Percentiles rank a stretch among this genome's conserved stretches.
Conservation (phyloP, 1,140 invertebrate genomes). For the Lucilia cuprina region DNA sequence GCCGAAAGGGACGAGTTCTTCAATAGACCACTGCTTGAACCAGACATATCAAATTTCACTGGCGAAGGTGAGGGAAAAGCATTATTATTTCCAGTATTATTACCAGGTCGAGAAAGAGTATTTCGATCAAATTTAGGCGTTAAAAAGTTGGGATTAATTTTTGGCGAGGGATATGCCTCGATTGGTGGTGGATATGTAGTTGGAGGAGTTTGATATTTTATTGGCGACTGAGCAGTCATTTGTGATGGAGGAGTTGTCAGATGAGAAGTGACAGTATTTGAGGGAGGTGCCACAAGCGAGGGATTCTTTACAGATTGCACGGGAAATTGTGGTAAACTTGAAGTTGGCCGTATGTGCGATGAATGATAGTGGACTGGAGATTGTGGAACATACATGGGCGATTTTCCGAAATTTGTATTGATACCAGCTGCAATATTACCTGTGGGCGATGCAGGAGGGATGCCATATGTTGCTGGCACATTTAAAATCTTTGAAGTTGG, state of each 20-base stretch:
- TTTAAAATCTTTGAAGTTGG: constrained; percentile 59
- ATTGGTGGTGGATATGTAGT: constrained; percentile 60
- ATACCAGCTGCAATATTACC: constrained; percentile 12
- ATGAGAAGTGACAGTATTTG: not conserved
- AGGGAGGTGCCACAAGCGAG: not conserved
- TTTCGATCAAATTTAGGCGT: constrained; percentile 58
- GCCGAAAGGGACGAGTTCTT: constrained; percentile 12
- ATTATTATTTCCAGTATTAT: constrained; percentile 35
- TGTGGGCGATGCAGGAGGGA: constrained; percentile 41
- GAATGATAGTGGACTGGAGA: constrained; percentile 55
- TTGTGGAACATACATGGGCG: constrained; percentile 50
- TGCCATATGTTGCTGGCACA: constrained; percentile 56
- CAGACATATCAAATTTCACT: constrained; percentile 41
- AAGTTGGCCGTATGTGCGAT: constrained; percentile 27
- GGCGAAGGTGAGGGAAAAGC: constrained; percentile 45
- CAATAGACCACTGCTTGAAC: constrained; percentile 26
- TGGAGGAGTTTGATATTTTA: constrained; percentile 58
- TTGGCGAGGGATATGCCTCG: constrained; percentile 60
- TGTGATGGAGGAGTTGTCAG: constrained; percentile 9
- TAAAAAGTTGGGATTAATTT: constrained; percentile 60
- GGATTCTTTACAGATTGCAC: constrained; percentile 44
- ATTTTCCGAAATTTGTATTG: constrained; percentile 47
- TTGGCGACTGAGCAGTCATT: constrained; percentile 44
- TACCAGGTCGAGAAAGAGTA: constrained; percentile 42
- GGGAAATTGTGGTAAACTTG: constrained; percentile 36